Base-by-base conservation (phyloP, 1,140 invertebrate genomes). In the Drosophila kikkawai region DNA sequence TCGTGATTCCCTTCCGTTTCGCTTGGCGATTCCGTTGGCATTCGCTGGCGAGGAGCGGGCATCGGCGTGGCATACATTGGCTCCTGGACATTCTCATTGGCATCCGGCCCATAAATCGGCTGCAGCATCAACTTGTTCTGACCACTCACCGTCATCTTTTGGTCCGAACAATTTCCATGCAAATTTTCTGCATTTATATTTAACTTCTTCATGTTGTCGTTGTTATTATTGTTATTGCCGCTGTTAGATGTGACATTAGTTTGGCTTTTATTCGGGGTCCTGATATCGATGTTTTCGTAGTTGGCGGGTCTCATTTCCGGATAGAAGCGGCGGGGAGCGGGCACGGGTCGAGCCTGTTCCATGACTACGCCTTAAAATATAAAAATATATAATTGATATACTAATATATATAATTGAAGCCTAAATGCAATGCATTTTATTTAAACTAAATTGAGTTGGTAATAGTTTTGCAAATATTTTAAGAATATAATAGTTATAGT, bases 241-340 rank as follows among this genome's bases (percentile, higher is more conserved):
- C 26, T 75, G 13, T 53, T 64, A 32, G 9, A 7, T 13, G 48
- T 19, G 22, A 26, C 55, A 39, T 53, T 70, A 22, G 69, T 74
- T 39, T 56, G 36, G 36, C 13, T 26, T 56, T 22, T 39, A 7
- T 75, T 76, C 11, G 63, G 58, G 13, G 58, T 7, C 51, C 76
- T 81, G 29, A 93, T 79, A 17, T 80, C 78, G 0, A 92, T 83
- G 53, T 93, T 93, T 66, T 93, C 92, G 32, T 93, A 93, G 75
- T 91, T 84, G 47, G 60, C 58, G 60, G 82, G 57, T 6, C 78
- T 70, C 48, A 82, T 11, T 51, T 92, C 91, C 4, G 91, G 80
- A 41, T 80, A 84, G n/a, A 91, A 67, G 7, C 90, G 88, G n/a
- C 91, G 74, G 11, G 91, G 91, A 12, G 86, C 88, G 22, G 91